These are phyloP conservation scores for Ceratosolen fusciceps DNA, from an alignment of 1,140 invertebrate species.

Conservation along the genomic window DNA sequence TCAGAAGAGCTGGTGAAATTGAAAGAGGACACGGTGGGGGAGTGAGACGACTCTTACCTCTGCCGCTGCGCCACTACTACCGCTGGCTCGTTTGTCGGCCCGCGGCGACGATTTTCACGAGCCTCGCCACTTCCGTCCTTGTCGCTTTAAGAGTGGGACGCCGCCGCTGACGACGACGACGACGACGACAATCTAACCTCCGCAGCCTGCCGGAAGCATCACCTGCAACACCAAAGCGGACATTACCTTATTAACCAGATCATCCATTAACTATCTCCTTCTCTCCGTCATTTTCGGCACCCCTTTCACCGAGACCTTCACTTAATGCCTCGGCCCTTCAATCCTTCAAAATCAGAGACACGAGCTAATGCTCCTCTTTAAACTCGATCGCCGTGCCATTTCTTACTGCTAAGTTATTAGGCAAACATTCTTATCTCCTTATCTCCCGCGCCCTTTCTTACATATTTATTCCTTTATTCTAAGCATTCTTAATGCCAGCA, in stretches of 20 bases:
- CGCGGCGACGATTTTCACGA: slow-evolving; percentile 63
- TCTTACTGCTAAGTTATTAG: too few relatives aligned
- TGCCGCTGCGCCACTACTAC: slow-evolving; percentile 70
- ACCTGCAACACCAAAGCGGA: slow-evolving; percentile 63
- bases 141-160: slow-evolving; percentile 37
- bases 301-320: too few relatives aligned
- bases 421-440: too few relatives aligned
- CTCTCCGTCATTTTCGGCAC: not conserved
- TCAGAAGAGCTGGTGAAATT: not conserved
- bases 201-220: slow-evolving; percentile 61
- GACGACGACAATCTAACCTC: slow-evolving; percentile 54
- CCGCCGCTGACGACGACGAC: slow-evolving; percentile 48
- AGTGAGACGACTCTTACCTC: slow-evolving; percentile 60
- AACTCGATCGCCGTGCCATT: too few relatives aligned
- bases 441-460: too few relatives aligned
- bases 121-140: slow-evolving; percentile 60
- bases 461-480: too few relatives aligned
- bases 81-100: slow-evolving; percentile 67
- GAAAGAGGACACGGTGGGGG: slow-evolving; percentile 30
- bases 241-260: slow-evolving; percentile 59
- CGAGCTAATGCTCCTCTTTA: too few relatives aligned
- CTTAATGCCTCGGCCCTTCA: too few relatives aligned
- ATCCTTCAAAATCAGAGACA: too few relatives aligned
- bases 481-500: too few relatives aligned
- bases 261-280: not conserved